Conservation (phyloP, 2,797 vertebrate species). For the Cirrhinus molitorella region DNA sequence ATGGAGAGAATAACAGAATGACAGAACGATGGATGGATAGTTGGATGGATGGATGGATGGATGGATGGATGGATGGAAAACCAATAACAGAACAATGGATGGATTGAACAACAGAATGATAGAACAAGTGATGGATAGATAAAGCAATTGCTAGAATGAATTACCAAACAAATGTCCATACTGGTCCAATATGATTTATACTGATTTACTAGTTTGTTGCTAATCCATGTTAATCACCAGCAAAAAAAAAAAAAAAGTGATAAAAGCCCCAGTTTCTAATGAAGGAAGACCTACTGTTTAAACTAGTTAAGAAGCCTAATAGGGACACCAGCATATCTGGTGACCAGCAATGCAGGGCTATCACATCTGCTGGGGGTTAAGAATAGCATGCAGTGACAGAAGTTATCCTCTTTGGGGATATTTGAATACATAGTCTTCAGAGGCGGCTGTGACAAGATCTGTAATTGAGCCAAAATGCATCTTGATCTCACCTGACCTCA, state of each 20-base stretch:
- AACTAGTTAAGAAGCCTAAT: background rate
- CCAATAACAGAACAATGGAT: too few relatives aligned
- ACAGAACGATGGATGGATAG: background rate
- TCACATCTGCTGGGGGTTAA: background rate
- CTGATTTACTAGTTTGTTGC: background rate
- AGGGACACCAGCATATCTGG: background rate
- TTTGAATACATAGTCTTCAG: background rate
- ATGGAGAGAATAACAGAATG: too few relatives aligned
- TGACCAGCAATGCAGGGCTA: background rate
- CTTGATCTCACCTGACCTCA: constrained; percentile 13
- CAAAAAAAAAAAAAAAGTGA: too few relatives aligned
- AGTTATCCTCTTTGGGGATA: constrained; percentile 29
- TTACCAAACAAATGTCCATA: background rate
- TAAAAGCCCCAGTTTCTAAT: background rate
- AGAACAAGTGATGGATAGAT: too few relatives aligned
- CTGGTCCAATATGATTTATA: background rate
- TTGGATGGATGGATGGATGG: background rate
- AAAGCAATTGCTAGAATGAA: too few relatives aligned
- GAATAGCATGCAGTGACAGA: constrained; percentile 9
- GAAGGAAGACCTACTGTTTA: background rate
- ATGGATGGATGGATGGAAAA: background rate
- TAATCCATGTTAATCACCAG: background rate
- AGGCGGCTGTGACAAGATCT: constrained; percentile 4
- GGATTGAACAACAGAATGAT: too few relatives aligned
- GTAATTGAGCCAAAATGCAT: background rate